Conservation (phyloP, 2,113 vertebrate species). For the Nothoprocta perdicaria region DNA sequence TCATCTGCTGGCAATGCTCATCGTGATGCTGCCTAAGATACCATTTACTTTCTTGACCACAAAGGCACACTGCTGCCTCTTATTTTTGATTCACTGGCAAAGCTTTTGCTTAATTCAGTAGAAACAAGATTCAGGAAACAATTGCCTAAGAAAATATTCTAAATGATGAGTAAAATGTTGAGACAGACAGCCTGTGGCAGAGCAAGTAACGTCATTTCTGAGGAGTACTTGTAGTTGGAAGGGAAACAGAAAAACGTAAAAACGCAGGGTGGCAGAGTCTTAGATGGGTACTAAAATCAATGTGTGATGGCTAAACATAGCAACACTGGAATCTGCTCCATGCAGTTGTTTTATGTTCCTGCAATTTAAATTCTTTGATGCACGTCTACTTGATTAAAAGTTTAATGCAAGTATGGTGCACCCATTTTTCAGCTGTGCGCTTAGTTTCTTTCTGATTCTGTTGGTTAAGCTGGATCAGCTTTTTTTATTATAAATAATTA, state of each 20-base stretch:
- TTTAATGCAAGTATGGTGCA: neutral
- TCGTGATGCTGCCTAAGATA: no score
- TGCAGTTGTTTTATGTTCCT: neutral
- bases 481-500: neutral
- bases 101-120: neutral
- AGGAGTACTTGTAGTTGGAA: neutral
- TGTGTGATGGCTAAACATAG: neutral
- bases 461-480: neutral
- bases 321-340: neutral
- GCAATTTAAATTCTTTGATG: neutral
- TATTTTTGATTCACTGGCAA: neutral
- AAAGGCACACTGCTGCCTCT: neutral
- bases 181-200: neutral
- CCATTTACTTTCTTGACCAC: no score
- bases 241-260: slow-evolving; percentile 39
- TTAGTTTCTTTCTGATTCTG: neutral
- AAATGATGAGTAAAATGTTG: neutral
- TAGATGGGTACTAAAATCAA: neutral
- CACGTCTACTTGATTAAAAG: neutral
- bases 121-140: neutral
- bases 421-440: neutral
- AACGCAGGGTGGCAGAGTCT: neutral
- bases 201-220: slow-evolving; percentile 10
- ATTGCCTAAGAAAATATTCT: neutral
- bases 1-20: no score